These are phyloP conservation scores for Pelmatolapia mariae DNA, from an alignment of 2,113 vertebrate species.

Conservation along the genomic window DNA sequence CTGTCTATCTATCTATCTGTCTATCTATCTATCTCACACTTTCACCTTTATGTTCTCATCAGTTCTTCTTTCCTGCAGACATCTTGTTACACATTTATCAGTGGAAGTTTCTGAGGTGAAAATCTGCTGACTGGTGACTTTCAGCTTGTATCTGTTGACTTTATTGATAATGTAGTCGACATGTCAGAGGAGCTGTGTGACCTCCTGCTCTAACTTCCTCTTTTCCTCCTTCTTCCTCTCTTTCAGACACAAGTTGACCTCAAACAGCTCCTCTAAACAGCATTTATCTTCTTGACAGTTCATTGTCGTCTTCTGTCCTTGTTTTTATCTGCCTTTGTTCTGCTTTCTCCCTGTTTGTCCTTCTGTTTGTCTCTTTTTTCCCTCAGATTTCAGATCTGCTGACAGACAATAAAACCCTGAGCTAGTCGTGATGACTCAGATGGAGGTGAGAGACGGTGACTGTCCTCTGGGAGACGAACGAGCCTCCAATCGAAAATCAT, in stretches of 20 bases:
- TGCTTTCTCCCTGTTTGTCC: background rate
- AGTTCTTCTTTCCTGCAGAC: background rate
- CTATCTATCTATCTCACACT: background rate
- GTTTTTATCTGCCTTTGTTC: background rate
- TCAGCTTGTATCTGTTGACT: background rate
- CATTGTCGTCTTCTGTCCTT: background rate
- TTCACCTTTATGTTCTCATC: background rate
- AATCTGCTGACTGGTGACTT: background rate
- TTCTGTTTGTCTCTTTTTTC: background rate
- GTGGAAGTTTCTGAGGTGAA: background rate
- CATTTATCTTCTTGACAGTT: background rate
- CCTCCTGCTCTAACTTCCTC: background rate
- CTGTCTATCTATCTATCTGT: no score
- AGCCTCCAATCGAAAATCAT: fast-evolving
- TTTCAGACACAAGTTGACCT: background rate
- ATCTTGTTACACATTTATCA: background rate
- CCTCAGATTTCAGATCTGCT: background rate
- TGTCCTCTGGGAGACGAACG: background rate
- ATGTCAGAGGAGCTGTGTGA: background rate
- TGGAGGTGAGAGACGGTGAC: background rate
- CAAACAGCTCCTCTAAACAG: background rate
- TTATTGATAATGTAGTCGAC: background rate
- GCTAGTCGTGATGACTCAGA: background rate
- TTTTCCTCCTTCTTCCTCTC: background rate
- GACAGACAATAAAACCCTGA: background rate